Evolutionary conservation across 2,888 invertebrate species (phyloP), one percentile per base, ranked within the genome.

Genomic region (Heterodera filipjevi): DNA sequence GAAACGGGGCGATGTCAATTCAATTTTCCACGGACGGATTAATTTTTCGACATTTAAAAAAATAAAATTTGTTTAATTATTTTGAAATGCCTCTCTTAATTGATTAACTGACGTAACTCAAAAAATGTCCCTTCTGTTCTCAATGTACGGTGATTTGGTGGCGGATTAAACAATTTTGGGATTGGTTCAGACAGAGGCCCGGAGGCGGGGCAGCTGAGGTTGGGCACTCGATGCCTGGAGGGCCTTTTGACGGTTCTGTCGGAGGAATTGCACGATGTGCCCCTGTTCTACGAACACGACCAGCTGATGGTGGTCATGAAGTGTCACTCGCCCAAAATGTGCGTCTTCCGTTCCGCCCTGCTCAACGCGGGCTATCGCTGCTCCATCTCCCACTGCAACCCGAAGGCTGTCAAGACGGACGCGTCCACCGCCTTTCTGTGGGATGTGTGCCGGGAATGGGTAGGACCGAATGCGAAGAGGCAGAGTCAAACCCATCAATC

Each of bases 361-460:
- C 90, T 96, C 79, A 94, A 95, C 90, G 94, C 94, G 0, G 96
- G 96, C 0, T 95, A 94, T 90, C 91, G 93, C 85, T 96, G 98
- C 3, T 97, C 97, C 0, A 93, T 93, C 86, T 95, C 97, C 0
- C 99, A 99, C 91, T 94, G 94, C 78, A 92, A 93, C 82, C 94
- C 93, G 89, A 93, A 93, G 83, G 95, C 96, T 0, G 91, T 98
- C 33, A 99, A 99, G 91, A 98, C 98, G 0, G 92, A 94, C 89
- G 98, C 98, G 3, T 95, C 99, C 0, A 90, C 93, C 64, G 90
- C 91, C 1, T 92, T 96, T 16, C 89, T 99, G 30, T 99, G 98
- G 98, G 96, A 97, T 90, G 93, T 97, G 77, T 92, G 97, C 85
- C 91, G 95, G 80, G 92, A 92, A 71, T 95, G 86, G 79, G 88